Conservation (phyloP, 2,888 invertebrate genomes). For the Miltochrista miniata region DNA sequence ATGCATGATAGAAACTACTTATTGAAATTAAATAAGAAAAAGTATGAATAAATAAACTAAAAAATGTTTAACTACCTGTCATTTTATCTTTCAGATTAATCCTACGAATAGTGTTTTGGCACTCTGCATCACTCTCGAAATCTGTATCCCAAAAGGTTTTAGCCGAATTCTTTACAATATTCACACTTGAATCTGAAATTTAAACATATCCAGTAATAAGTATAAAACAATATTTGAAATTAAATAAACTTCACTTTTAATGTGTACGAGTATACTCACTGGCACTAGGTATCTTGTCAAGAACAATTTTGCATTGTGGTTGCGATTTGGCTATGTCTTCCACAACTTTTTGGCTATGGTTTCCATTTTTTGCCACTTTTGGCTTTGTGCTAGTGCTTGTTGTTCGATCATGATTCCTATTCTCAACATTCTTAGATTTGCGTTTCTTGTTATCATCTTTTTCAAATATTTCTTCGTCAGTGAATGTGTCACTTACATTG, state of each 20-base stretch:
- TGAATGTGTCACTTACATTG: constrained; percentile 66
- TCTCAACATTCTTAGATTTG: constrained; percentile 10
- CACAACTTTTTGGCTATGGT: constrained; percentile 6
- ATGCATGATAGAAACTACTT: too few species aligned
- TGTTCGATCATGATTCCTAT: constrained; percentile 8
- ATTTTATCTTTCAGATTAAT: constrained; percentile 13
- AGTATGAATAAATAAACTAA: too few species aligned
- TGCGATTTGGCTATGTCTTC: too few species aligned
- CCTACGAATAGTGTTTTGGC: constrained; percentile 23
- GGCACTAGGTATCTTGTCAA: constrained; percentile 8
- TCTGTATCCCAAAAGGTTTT: constrained; percentile 71
- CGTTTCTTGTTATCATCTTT: constrained; percentile 16
- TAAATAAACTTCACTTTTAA: too few species aligned
- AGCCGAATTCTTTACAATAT: constrained; percentile 34
- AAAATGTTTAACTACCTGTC: too few species aligned
- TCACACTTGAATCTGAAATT: constrained; percentile 33
- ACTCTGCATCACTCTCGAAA: constrained; percentile 64
- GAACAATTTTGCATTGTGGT: constrained; percentile 13
- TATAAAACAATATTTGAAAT: too few species aligned
- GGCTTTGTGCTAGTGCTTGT: not conserved
- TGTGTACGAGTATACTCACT: too few species aligned
- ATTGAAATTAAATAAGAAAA: too few species aligned
- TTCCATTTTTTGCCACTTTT: constrained; percentile 5
- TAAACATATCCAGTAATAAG: not conserved
- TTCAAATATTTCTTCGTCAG: constrained; percentile 71